Conservation (phyloP, 2,797 vertebrate species). For the Enteromius anoplus region DNA sequence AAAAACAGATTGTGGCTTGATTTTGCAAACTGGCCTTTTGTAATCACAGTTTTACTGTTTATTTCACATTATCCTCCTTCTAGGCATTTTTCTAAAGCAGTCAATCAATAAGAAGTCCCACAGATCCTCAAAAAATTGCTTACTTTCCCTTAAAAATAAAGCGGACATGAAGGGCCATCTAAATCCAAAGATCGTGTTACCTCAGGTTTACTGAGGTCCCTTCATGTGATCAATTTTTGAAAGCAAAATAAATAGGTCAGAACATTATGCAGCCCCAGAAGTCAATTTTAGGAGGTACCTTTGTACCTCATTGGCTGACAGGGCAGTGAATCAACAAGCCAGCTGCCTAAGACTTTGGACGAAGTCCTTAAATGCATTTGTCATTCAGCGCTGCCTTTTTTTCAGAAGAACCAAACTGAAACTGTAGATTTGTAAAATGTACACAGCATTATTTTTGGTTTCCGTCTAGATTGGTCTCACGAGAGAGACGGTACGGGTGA, state of each 20-base stretch:
- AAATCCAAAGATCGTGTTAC: neutral
- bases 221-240: neutral
- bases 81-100: neutral
- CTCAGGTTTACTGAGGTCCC: too few species aligned
- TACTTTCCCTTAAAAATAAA: neutral
- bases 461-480: too few species aligned
- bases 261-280: neutral
- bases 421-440: neutral
- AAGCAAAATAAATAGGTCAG: neutral
- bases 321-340: neutral
- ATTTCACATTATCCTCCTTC: neutral
- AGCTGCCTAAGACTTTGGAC: neutral
- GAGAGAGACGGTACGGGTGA: neutral
- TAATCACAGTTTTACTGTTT: neutral
- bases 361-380: neutral
- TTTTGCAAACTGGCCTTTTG: neutral
- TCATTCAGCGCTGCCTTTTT: neutral
- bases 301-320: neutral
- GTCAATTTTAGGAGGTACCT: neutral
- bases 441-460: neutral
- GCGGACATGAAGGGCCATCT: neutral
- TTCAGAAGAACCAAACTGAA: neutral
- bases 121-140: neutral
- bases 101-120: neutral
- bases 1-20: neutral